Evolutionary conservation across 1,140 invertebrate species (phyloP).

Genomic region (Contarinia nasturtii): DNA sequence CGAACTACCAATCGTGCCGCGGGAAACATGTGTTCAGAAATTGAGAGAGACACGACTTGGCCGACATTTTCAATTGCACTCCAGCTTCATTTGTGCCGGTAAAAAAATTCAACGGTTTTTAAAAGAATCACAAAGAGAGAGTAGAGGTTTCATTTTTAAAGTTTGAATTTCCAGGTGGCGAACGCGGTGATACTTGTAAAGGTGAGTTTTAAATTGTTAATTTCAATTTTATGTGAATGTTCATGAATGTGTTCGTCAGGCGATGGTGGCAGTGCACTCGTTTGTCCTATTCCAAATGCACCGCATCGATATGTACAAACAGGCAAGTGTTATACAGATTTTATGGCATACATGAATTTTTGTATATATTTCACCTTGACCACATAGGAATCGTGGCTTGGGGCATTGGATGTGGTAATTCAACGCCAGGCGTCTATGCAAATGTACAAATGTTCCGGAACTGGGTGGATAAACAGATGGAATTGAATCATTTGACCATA

Average conservation of each 20-base stretch:
- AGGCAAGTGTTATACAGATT: too few relatives aligned
- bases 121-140: too few relatives aligned
- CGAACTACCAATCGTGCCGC: constrained; percentile 34
- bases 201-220: too few relatives aligned
- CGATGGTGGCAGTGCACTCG: constrained; percentile 37
- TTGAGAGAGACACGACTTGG: constrained; percentile 35
- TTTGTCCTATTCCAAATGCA: constrained; percentile 33
- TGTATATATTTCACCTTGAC: too few relatives aligned
- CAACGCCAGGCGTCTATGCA: constrained; percentile 6
- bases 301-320: constrained; percentile 28
- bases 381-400: constrained; percentile 47
- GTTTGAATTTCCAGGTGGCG: too few relatives aligned
- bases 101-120: too few relatives aligned
- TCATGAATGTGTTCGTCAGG: too few relatives aligned
- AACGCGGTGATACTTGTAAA: constrained; percentile 40
- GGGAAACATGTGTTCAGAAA: constrained; percentile 27
- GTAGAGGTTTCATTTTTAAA: too few relatives aligned
- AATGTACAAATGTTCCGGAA: constrained; percentile 4
- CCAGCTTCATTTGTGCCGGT: constrained; percentile 43
- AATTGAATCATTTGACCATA: background rate
- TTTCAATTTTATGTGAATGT: too few relatives aligned
- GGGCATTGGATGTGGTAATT: constrained; percentile 26
- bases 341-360: too few relatives aligned
- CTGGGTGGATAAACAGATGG: constrained; percentile 6
- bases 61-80: constrained; percentile 29